phyloP scores from a whole-genome alignment of 2,888 invertebrate genomes.

The Rhyacophila evoluta region DNA sequence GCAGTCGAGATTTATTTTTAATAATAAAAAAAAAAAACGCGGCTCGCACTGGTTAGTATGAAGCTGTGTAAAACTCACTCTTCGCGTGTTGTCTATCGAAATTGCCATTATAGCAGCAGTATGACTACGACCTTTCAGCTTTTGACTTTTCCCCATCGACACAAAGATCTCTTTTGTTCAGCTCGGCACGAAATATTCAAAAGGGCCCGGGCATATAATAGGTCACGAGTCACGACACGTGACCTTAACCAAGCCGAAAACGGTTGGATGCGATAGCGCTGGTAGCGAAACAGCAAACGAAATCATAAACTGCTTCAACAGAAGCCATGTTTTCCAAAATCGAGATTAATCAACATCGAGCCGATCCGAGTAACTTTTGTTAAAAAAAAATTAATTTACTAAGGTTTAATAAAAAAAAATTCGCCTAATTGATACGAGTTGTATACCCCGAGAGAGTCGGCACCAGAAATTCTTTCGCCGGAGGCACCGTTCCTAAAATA shows the following conservation, averaged over 20 bases:
- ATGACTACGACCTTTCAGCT: neutral
- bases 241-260: neutral
- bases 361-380: too few relatives aligned
- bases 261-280: neutral
- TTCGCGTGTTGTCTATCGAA: neutral
- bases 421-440: neutral
- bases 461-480: constrained; percentile 8
- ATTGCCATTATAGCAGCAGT: neutral
- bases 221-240: constrained; percentile 9
- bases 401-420: neutral
- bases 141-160: neutral
- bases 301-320: too few relatives aligned
- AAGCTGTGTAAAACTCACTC: too few relatives aligned
- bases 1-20: too few relatives aligned
- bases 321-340: too few relatives aligned
- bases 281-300: neutral
- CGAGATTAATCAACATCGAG: too few relatives aligned
- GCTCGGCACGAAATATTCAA: constrained; percentile 12
- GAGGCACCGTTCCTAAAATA: neutral
- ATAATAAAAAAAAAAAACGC: too few relatives aligned
- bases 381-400: neutral
- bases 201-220: neutral
- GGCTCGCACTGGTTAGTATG: too few relatives aligned
- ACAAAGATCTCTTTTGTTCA: constrained; percentile 22
- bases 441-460: neutral